Base-by-base conservation (phyloP, 2,113 vertebrate species). In the Indicator maculatus region DNA sequence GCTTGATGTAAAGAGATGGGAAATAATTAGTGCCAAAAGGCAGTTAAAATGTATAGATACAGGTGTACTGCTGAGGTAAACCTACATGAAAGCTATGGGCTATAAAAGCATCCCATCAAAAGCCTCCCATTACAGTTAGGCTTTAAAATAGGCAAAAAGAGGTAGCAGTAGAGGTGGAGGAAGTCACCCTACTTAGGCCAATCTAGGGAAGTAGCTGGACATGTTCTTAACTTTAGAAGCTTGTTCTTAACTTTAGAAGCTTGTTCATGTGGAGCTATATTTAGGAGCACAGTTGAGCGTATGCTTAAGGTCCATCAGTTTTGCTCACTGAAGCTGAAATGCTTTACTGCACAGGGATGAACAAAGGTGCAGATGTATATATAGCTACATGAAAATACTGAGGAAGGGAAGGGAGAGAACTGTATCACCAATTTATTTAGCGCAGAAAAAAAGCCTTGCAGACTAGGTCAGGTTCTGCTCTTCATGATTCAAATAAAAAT, bases 41-140 rank as follows among this genome's bases (percentile, higher is more conserved):
- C 52, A 83, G 41, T 50, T 67, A 76, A 91, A 73, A 77, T 45
- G 24, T 50, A 30, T 38, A 45, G 63, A 63, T 5, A 28, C 30
- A 56, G 44, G 13, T n/a, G 30, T 27, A 33, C 10, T 0, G 0
- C 11, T 63, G 63, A 85, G 41, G 30, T 72, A 66, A 66, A 44
- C 28, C 8, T 44, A 45, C 12, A 66, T 30, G 41, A 41, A 44
- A 44, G 39, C 39, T 44, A 70, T 83, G 72, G 36, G 38, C 23
- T 83, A 13, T 50, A 74, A 92, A 89, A 69, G 16, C n/a, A 63
- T 38, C 71, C 24, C 74, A 64, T 30, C 19, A 63, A 66, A 82
- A 82, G 4, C 7, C n/a, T 73, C 11, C 26, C 23, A 2, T 70
- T 66, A 64, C 0, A 0, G 23, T 28, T n/a, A 23, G 16, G 27